A percentile compares a stretch with the other conserved stretches of the same genome.
phyloP scores from a whole-genome alignment of 2,113 vertebrate genomes.

The Pedetes capensis region DNA sequence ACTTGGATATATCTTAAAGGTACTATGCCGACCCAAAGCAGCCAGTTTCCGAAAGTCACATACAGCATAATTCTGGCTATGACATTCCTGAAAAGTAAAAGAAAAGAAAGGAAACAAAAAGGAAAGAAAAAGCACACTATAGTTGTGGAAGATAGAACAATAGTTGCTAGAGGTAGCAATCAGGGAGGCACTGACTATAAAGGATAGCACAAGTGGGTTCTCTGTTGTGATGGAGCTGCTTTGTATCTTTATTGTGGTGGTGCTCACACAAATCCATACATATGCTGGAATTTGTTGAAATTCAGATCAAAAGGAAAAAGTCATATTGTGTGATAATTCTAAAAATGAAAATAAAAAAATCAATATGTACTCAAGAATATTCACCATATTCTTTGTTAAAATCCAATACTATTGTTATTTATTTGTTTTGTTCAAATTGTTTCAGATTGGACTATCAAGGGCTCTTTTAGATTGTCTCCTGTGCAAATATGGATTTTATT shows the following conservation, averaged over 20 bases:
- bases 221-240: neutral
- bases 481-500: neutral
- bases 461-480: neutral
- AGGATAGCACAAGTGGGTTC: neutral
- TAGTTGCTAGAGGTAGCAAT: neutral
- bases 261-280: neutral
- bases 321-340: neutral
- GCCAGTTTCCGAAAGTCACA: neutral
- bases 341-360: constrained; percentile 17
- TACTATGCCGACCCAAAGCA: neutral
- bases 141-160: neutral
- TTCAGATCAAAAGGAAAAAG: neutral
- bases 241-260: neutral
- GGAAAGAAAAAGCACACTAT: neutral
- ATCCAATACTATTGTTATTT: neutral
- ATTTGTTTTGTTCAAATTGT: neutral
- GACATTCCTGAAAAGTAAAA: neutral
- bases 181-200: neutral
- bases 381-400: neutral
- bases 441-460: neutral
- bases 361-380: neutral
- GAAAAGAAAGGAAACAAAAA: neutral
- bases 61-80: neutral
- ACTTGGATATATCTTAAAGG: neutral
- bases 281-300: neutral